phyloP scores from a whole-genome alignment of 2,113 vertebrate species.

The Xiphorhynchus elegans region DNA sequence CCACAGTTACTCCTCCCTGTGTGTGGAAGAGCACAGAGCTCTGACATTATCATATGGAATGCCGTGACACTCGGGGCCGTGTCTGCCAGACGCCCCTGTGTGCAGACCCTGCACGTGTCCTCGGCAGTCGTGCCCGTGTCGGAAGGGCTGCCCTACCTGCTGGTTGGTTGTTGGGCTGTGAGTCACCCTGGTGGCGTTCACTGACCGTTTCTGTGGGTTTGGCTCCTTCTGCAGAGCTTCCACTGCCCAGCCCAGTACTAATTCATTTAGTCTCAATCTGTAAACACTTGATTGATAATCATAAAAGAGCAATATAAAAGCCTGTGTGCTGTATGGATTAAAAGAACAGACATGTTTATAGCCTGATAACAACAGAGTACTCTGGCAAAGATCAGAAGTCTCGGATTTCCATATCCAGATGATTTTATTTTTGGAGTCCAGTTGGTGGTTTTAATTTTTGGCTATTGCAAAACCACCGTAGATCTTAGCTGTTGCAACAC shows the following conservation, averaged over 20 bases:
- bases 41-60: background rate
- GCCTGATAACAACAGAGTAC: conserved; percentile 47
- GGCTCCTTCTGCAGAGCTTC: conserved; percentile 11
- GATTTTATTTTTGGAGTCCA: conserved; percentile 63
- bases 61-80: rapidly evolving
- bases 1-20: background rate
- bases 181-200: background rate
- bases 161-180: background rate
- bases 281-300: conserved; percentile 36
- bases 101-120: background rate
- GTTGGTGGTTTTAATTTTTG: conserved; percentile 61
- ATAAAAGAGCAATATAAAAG: background rate
- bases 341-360: conserved; percentile 61
- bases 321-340: background rate
- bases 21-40: background rate
- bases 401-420: conserved; percentile 56
- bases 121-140: background rate
- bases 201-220: conserved; percentile 59
- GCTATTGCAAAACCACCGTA: conserved; percentile 55
- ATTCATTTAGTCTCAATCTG: conserved; percentile 15
- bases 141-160: background rate
- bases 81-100: rapidly evolving
- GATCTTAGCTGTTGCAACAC: conserved; percentile 55
- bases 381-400: conserved; percentile 46
- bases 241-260: conserved; percentile 14